These are phyloP conservation scores for Leptatherina wallacei DNA, from an alignment of 2,797 vertebrate genomes.

Conservation along the genomic window DNA sequence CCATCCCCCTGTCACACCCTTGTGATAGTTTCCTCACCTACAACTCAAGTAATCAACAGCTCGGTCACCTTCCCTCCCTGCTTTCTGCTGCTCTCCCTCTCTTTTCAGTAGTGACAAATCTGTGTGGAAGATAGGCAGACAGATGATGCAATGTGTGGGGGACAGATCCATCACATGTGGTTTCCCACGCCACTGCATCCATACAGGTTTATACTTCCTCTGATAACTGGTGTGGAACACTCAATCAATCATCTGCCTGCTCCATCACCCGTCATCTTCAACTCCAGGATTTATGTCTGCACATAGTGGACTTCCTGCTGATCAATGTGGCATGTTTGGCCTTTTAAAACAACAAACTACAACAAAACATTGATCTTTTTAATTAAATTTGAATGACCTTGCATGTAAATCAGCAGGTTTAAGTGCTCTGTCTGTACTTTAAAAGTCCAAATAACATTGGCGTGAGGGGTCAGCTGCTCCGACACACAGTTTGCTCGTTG, in stretches of 20 bases:
- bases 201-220: slow-evolving; percentile 26
- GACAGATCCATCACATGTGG: slow-evolving; percentile 40
- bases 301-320: not conserved
- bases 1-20: slow-evolving; percentile 37
- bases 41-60: slow-evolving; percentile 55
- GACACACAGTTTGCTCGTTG: slow-evolving; percentile 51
- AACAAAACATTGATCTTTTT: not conserved
- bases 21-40: slow-evolving; percentile 60
- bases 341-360: not conserved
- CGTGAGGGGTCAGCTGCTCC: slow-evolving; percentile 38
- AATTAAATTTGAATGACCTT: slow-evolving; percentile 23
- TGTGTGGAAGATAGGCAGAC: slow-evolving; percentile 42
- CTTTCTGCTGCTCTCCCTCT: slow-evolving; percentile 10
- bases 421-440: slow-evolving; percentile 28
- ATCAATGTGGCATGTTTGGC: not conserved
- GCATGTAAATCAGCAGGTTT: slow-evolving; percentile 34
- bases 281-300: slow-evolving; percentile 1
- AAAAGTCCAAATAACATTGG: slow-evolving; percentile 24
- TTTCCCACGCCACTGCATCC: slow-evolving; percentile 17
- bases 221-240: slow-evolving; percentile 2
- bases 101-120: slow-evolving; percentile 40
- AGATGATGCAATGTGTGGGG: slow-evolving; percentile 25
- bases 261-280: slow-evolving; percentile 20
- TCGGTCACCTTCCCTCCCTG: slow-evolving; percentile 5
- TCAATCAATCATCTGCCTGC: slow-evolving; percentile 6